Conservation (phyloP, 2,797 vertebrate genomes). For the Crenichthys baileyi region DNA sequence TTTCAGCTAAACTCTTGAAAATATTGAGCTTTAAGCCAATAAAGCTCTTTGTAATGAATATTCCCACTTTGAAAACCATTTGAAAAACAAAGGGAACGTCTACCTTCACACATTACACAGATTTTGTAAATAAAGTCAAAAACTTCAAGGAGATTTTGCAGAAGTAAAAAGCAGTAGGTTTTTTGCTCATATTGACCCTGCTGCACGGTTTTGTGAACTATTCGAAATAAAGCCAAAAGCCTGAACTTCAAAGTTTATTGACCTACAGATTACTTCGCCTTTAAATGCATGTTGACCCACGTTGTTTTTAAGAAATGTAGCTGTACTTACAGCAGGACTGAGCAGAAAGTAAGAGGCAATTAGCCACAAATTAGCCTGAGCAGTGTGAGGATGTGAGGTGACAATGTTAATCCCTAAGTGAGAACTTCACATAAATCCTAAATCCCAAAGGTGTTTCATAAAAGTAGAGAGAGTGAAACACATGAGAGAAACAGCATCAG, state of each 20-base stretch:
- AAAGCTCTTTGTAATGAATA: background rate
- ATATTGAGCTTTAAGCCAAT: background rate
- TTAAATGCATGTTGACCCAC: background rate
- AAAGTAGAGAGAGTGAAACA: background rate
- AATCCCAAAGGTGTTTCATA: background rate
- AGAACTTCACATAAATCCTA: slow-evolving; percentile 3
- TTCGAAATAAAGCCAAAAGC: background rate
- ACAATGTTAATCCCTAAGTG: slow-evolving; percentile 1
- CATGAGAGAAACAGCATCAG: background rate
- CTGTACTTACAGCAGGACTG: background rate
- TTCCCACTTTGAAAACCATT: background rate
- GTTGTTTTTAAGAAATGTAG: background rate
- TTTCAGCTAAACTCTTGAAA: too few species aligned
- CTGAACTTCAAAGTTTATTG: background rate
- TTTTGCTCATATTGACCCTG: background rate
- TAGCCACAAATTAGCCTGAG: background rate
- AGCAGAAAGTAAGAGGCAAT: background rate
- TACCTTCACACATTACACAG: background rate
- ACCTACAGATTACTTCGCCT: background rate
- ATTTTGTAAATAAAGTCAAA: background rate
- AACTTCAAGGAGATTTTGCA: background rate
- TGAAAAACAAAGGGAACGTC: background rate
- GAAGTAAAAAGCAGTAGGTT: background rate
- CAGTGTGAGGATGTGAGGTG: background rate
- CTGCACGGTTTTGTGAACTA: background rate